phyloP scores from a whole-genome alignment of 1,140 invertebrate genomes.

The Arctopsyche grandis region DNA sequence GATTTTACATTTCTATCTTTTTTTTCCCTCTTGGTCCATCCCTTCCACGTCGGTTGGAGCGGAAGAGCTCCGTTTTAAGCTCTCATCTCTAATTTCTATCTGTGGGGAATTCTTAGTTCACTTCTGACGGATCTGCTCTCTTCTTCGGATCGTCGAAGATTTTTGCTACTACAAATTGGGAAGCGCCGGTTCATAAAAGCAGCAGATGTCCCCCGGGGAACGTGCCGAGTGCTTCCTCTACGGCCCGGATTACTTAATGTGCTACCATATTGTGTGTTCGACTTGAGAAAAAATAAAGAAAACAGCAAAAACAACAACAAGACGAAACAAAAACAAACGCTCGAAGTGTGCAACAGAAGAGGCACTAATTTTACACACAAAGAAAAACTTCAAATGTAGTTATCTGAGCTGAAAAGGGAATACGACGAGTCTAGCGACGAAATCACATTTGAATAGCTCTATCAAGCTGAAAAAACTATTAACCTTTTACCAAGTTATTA shows the following conservation, averaged over 20 bases:
- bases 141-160: not conserved
- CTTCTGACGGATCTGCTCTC: not conserved
- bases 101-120: not conserved
- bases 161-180: constrained; percentile 12
- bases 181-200: constrained; percentile 17
- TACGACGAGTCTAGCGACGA: too few relatives aligned
- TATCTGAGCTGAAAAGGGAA: not conserved
- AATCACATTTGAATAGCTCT: too few relatives aligned
- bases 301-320: not conserved
- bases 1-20: too few relatives aligned
- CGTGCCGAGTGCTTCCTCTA: not conserved
- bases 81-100: constrained; percentile 13
- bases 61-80: not conserved
- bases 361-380: constrained; percentile 1
- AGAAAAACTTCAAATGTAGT: constrained; percentile 1
- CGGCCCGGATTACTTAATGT: not conserved
- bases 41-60: too few relatives aligned
- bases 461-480: too few relatives aligned
- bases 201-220: not conserved
- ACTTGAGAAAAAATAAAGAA: not conserved
- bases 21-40: too few relatives aligned
- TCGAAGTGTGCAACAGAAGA: not conserved
- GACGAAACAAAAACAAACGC: not conserved
- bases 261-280: constrained; percentile 1
- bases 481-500: too few relatives aligned